Percentiles rank a stretch among this genome's conserved stretches.
Conservation (phyloP, 2,888 invertebrate genomes). For the Meloe dianella region DNA sequence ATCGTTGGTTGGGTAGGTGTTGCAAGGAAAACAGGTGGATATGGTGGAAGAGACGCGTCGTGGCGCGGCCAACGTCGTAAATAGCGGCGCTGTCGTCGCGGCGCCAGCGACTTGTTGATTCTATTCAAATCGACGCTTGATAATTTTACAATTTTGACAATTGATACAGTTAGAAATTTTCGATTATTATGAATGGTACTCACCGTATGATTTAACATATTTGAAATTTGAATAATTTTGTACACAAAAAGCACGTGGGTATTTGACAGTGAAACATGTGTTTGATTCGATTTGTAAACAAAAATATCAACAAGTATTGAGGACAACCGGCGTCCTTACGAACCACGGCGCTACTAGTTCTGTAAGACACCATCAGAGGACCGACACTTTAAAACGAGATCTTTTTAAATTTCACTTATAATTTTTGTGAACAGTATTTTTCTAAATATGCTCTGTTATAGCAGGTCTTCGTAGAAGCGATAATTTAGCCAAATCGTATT, state of each 20-base stretch:
- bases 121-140: slow-evolving; percentile 42
- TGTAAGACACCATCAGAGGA: background rate
- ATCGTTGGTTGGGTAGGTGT: slow-evolving; percentile 42
- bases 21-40: slow-evolving; percentile 56
- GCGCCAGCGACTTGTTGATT: slow-evolving; percentile 55
- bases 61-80: slow-evolving; percentile 60
- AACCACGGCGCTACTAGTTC: background rate
- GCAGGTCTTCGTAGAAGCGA: too few species aligned
- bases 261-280: slow-evolving; percentile 43
- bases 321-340: slow-evolving; percentile 14
- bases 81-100: slow-evolving; percentile 60
- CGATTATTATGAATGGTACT: background rate
- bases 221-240: slow-evolving; percentile 23
- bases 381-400: background rate
- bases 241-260: slow-evolving; percentile 40
- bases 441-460: too few species aligned
- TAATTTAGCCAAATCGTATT: background rate
- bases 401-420: background rate
- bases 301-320: slow-evolving; percentile 18
- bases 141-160: background rate
- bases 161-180: background rate
- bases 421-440: too few species aligned
- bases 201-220: background rate
- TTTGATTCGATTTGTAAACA: slow-evolving; percentile 36
- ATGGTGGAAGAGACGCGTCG: slow-evolving; percentile 56